Evolutionary conservation across 1,140 invertebrate genomes (phyloP).

Genomic region (Anthonomus grandis): DNA sequence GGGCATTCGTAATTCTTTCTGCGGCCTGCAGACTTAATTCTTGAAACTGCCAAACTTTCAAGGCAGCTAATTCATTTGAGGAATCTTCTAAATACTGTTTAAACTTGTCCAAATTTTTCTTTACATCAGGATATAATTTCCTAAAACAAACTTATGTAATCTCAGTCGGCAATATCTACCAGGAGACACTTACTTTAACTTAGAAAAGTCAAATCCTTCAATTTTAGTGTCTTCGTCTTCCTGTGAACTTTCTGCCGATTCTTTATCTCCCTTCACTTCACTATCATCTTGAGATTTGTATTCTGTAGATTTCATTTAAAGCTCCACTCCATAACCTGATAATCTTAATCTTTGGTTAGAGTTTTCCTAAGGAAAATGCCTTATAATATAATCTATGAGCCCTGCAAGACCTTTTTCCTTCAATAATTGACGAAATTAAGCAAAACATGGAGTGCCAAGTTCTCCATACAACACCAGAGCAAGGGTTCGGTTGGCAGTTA

Average conservation of each 20-base stretch:
- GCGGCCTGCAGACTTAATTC: conserved; percentile 90
- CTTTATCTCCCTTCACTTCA: conserved; percentile 56
- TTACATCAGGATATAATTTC: conserved; percentile 70
- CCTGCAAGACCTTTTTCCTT: conserved; percentile 63
- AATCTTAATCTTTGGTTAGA: conserved; percentile 65
- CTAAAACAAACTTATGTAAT: conserved; percentile 59
- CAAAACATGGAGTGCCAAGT: conserved; percentile 73
- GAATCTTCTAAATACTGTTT: conserved; percentile 77
- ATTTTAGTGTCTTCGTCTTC: conserved; percentile 66
- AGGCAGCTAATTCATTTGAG: conserved; percentile 84
- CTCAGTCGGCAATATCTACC: conserved; percentile 55
- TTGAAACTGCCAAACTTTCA: conserved; percentile 99
- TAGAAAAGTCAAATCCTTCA: conserved; percentile 87
- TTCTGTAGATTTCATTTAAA: conserved; percentile 98
- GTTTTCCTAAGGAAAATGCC: conserved; percentile 79
- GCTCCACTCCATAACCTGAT: conserved; percentile 96
- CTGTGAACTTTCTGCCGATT: conserved; percentile 54
- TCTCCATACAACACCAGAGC: conserved; percentile 85
- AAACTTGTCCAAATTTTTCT: conserved; percentile 69
- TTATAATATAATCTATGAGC: conserved; percentile 79
- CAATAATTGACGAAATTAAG: conserved; percentile 69
- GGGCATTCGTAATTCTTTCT: conserved; percentile 71
- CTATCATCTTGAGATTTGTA: conserved; percentile 98
- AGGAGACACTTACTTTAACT: conserved; percentile 60
- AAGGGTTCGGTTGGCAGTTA: conserved; percentile 61